Percentiles rank a stretch among this genome's conserved stretches.
phyloP scores from a whole-genome alignment of 2,888 invertebrate species.

The Chironomus riparius region DNA sequence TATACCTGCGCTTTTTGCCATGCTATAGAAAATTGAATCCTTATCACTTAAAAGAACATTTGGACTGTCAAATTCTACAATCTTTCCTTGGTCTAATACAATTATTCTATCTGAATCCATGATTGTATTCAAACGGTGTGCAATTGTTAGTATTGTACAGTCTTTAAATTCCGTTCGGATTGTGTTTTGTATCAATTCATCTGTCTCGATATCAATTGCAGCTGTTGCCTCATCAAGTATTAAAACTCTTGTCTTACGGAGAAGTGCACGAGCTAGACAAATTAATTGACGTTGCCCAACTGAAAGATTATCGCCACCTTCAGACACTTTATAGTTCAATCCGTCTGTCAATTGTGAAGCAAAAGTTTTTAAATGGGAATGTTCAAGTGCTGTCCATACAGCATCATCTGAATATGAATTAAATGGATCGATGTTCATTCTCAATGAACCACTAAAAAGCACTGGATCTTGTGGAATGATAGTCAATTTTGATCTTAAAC shows the following conservation, averaged over 20 bases:
- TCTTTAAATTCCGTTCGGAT: conserved; percentile 77
- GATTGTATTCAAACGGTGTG: conserved; percentile 87
- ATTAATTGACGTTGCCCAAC: conserved; percentile 85
- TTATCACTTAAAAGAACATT: conserved; percentile 35
- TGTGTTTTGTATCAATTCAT: conserved; percentile 82
- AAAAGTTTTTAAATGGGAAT: conserved; percentile 81
- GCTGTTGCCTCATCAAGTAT: conserved; percentile 85
- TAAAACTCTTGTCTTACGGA: conserved; percentile 76
- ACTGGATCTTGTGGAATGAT: conserved; percentile 92
- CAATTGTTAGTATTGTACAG: conserved; percentile 86
- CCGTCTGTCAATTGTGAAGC: conserved; percentile 66
- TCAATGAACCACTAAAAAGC: conserved; percentile 81
- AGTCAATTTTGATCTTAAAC: conserved; percentile 71
- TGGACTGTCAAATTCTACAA: conserved; percentile 41
- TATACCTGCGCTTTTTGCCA: conserved; percentile 37
- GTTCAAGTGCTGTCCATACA: conserved; percentile 79
- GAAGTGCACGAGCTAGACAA: conserved; percentile 73
- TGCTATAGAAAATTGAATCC: conserved; percentile 42
- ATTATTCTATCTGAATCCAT: conserved; percentile 81
- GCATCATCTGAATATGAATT: conserved; percentile 65
- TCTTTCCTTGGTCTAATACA: conserved; percentile 47
- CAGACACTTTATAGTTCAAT: conserved; percentile 73
- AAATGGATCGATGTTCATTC: conserved; percentile 91
- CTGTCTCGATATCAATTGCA: conserved; percentile 84
- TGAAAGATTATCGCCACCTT: conserved; percentile 88